Conservation (phyloP, 2,888 invertebrate genomes). For the Suillia variegata region DNA sequence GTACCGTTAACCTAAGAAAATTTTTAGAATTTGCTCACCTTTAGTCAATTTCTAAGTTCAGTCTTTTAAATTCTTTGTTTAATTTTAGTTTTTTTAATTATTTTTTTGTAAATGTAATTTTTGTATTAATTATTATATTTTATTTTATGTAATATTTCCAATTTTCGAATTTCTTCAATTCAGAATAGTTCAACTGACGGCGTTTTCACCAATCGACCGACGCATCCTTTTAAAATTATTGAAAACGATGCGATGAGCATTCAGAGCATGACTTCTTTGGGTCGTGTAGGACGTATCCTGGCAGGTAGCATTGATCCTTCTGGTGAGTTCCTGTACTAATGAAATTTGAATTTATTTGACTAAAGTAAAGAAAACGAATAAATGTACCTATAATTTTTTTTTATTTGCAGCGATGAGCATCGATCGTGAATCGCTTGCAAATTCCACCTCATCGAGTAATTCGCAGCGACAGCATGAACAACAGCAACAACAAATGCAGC, state of each 20-base stretch:
- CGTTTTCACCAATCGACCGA: conserved; percentile 70
- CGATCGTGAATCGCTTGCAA: conserved; percentile 57
- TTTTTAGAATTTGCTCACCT: not conserved
- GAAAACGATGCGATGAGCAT: conserved; percentile 87
- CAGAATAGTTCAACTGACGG: conserved; percentile 74
- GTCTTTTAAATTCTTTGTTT: not conserved
- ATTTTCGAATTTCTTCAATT: conserved; percentile 14
- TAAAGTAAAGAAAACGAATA: no score
- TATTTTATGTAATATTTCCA: not conserved
- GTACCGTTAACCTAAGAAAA: no score
- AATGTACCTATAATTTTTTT: no score
- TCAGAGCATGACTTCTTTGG: conserved; percentile 87
- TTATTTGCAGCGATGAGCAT: conserved; percentile 50
- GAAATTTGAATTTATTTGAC: conserved; percentile 1
- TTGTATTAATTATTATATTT: not conserved
- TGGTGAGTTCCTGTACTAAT: conserved; percentile 54
- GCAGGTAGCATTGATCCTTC: conserved; percentile 72
- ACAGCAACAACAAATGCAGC: conserved; percentile 38
- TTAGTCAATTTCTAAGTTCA: not conserved
- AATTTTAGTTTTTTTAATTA: conserved; percentile 2
- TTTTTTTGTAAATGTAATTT: conserved; percentile 5
- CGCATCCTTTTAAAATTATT: conserved; percentile 84
- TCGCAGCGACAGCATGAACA: conserved; percentile 47
- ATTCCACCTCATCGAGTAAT: conserved; percentile 40
- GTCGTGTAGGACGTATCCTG: conserved; percentile 79